Conservation (phyloP, 2,797 vertebrate genomes). For the Eutrigla gurnardus region DNA sequence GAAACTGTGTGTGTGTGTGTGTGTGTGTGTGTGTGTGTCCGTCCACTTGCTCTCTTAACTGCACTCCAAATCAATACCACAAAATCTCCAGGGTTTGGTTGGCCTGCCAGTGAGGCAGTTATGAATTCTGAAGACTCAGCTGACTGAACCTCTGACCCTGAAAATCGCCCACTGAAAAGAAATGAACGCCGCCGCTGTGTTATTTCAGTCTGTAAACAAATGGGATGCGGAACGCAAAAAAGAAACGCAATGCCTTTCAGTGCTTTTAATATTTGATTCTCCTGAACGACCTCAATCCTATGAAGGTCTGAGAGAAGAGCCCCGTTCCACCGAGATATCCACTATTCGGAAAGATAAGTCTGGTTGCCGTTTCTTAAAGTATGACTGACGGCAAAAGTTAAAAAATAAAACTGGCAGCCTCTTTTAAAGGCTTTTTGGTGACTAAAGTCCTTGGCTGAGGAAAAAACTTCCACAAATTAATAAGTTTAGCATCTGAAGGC, state of each 20-base stretch:
- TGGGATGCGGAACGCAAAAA: conserved; percentile 42
- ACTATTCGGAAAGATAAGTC: conserved; percentile 29
- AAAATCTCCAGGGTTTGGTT: conserved; percentile 71
- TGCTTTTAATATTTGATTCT: conserved; percentile 71
- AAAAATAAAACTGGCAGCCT: conserved; percentile 21
- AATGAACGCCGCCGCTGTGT: conserved; percentile 60
- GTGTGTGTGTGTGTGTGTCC: conserved; percentile 12
- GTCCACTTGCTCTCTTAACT: conserved; percentile 57
- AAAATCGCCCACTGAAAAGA: conserved; percentile 71
- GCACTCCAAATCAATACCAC: conserved; percentile 76
- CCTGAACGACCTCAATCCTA: conserved; percentile 61
- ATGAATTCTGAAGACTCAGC: conserved; percentile 78
- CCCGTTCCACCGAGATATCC: conserved; percentile 47
- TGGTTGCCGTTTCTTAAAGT: conserved; percentile 11
- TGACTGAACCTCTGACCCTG: conserved; percentile 79
- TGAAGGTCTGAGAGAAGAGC: conserved; percentile 45
- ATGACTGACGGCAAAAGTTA: conserved; percentile 28
- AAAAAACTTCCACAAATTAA: not conserved
- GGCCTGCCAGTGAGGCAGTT: conserved; percentile 70
- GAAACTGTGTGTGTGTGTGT: conserved; percentile 21
- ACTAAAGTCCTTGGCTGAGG: not conserved
- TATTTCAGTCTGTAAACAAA: conserved; percentile 69
- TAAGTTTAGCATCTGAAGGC: not conserved
- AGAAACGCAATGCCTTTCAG: conserved; percentile 41
- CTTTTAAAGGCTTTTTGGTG: conserved; percentile 4